phyloP scores from a whole-genome alignment of 2,797 vertebrate genomes.

The Stomatorhinus walkeri region DNA sequence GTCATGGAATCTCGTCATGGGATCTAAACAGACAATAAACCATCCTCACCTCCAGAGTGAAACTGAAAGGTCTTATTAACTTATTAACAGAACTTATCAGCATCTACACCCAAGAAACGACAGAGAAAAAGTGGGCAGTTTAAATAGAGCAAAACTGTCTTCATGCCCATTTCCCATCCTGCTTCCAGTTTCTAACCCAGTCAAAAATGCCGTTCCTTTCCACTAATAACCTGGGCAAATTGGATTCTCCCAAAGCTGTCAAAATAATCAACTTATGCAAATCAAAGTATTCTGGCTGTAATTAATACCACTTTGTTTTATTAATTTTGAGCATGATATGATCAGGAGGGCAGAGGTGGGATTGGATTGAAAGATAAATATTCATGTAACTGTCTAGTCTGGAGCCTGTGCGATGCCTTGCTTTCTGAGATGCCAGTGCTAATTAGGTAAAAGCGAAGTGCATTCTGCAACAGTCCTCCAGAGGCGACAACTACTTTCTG shows the following conservation, averaged over 20 bases:
- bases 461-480: constrained; percentile 19
- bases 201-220: not conserved
- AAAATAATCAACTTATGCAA: constrained; percentile 53
- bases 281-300: constrained; percentile 42
- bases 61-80: not conserved
- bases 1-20: not conserved
- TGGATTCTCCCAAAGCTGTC: constrained; percentile 8
- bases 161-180: not conserved
- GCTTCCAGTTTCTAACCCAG: not conserved
- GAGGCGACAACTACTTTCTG: constrained; percentile 38
- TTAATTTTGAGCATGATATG: constrained; percentile 42
- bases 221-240: not conserved
- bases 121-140: not conserved
- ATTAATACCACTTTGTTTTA: constrained; percentile 45
- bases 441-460: constrained; percentile 38
- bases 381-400: constrained; percentile 37
- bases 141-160: not conserved
- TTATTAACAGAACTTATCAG: not conserved
- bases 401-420: constrained; percentile 36
- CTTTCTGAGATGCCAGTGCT: constrained; percentile 36
- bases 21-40: not conserved
- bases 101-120: not conserved
- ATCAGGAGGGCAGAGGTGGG: constrained; percentile 32
- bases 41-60: not conserved
- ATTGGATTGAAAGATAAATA: constrained; percentile 37